Conservation (phyloP, 2,888 invertebrate species). For the Drosophila seclusa region DNA sequence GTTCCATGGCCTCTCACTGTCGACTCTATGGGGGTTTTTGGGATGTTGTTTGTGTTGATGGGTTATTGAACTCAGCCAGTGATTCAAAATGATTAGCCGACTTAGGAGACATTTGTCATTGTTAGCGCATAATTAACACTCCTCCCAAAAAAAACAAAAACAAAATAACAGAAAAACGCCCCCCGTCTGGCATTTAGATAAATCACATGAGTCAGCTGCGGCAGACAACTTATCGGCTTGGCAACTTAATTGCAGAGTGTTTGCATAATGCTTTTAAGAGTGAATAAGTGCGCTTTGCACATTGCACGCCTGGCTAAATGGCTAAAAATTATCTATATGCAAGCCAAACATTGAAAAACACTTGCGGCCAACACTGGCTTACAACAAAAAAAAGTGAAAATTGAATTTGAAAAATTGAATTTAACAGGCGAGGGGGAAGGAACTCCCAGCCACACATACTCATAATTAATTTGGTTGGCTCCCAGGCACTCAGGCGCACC, state of each 20-base stretch:
- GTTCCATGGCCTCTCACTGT: constrained; percentile 26
- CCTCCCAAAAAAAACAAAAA: constrained; percentile 23
- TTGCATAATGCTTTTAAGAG: constrained; percentile 73
- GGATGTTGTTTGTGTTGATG: background rate
- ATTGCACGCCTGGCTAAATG: constrained; percentile 61
- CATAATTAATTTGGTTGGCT: constrained; percentile 82
- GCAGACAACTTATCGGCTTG: constrained; percentile 9
- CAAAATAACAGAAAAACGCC: constrained; percentile 28
- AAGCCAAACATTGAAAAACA: constrained; percentile 78
- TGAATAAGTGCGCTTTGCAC: constrained; percentile 61
- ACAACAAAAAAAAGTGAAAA: constrained; percentile 51
- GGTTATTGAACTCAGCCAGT: constrained; percentile 26
- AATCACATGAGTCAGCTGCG: constrained; percentile 55
- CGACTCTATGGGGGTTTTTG: constrained; percentile 17
- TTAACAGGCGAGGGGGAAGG: background rate
- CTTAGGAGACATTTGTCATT: constrained; percentile 67
- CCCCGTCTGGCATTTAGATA: constrained; percentile 56
- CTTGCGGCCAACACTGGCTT: constrained; percentile 57
- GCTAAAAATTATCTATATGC: constrained; percentile 69
- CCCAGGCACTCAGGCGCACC: constrained; percentile 18
- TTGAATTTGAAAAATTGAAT: constrained; percentile 60
- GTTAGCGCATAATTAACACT: constrained; percentile 74
- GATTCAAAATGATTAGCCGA: constrained; percentile 40
- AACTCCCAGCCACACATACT: constrained; percentile 55
- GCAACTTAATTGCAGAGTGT: constrained; percentile 78